A percentile compares a stretch with the other conserved stretches of the same genome.
These are phyloP conservation scores for Amniataba percoides DNA, from an alignment of 2,797 vertebrate species.

Conservation along the genomic window DNA sequence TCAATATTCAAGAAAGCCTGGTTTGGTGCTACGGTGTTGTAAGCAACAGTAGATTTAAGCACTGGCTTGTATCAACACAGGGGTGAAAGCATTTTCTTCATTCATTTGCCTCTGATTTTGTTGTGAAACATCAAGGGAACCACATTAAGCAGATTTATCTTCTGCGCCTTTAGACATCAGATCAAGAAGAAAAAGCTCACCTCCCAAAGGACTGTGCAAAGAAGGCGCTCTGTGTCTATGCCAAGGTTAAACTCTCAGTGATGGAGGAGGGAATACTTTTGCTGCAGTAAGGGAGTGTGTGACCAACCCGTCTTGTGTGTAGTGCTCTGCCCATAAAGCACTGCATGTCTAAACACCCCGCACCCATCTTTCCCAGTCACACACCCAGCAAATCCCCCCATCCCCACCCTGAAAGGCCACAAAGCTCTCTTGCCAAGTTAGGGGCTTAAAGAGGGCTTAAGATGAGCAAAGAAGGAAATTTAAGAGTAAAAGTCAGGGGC, in stretches of 20 bases:
- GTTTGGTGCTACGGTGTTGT: slow-evolving; percentile 53
- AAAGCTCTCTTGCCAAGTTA: slow-evolving; percentile 66
- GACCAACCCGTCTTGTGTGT: slow-evolving; percentile 47
- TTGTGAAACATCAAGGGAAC: slow-evolving; percentile 31
- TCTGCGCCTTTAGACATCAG: slow-evolving; percentile 43
- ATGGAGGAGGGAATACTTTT: slow-evolving; percentile 39
- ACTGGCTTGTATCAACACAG: slow-evolving; percentile 30
- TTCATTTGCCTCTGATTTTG: slow-evolving; percentile 35
- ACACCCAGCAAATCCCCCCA: slow-evolving; percentile 35
- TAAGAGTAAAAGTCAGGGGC: slow-evolving; percentile 73
- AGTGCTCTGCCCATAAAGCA: slow-evolving; percentile 52
- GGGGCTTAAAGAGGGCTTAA: slow-evolving; percentile 65
- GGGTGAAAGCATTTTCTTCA: slow-evolving; percentile 33
- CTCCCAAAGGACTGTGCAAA: slow-evolving; percentile 30
- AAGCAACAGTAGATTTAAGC: slow-evolving; percentile 52
- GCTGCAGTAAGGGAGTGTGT: slow-evolving; percentile 21
- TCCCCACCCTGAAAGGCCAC: slow-evolving; percentile 53
- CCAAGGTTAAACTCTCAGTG: slow-evolving; percentile 47
- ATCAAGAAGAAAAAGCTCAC: slow-evolving; percentile 38
- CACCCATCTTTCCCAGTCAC: slow-evolving; percentile 30
- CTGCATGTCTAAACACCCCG: slow-evolving; percentile 31
- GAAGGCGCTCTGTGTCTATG: slow-evolving; percentile 10
- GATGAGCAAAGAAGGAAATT: slow-evolving; percentile 68
- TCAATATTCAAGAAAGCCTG: slow-evolving; percentile 83
- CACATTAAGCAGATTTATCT: slow-evolving; percentile 14